A percentile compares a stretch with the other conserved stretches of the same genome.
phyloP scores from a whole-genome alignment of 2,888 invertebrate species.

The Cantharis flavilabris region DNA sequence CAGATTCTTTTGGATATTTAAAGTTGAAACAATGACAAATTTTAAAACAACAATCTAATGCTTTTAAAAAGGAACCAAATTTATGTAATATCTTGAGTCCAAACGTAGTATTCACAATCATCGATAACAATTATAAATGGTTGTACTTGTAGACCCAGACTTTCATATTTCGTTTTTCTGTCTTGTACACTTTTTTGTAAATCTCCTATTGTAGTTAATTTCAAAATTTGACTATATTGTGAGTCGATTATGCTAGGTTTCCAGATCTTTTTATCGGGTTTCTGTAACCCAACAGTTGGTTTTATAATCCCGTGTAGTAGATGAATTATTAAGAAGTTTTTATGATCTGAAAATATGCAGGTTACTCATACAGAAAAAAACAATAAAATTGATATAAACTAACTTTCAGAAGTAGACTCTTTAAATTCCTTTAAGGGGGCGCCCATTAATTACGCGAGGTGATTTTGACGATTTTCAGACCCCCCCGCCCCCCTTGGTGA shows the following conservation, averaged over 20 bases:
- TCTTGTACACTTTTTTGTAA: not conserved
- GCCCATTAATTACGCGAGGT: too few relatives aligned
- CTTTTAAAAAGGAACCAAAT: not conserved
- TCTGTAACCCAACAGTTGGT: not conserved
- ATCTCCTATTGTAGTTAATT: not conserved
- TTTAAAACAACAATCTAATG: not conserved
- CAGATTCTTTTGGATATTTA: not conserved
- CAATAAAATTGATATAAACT: not conserved
- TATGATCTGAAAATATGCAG: not conserved
- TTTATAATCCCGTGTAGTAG: not conserved
- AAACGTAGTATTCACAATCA: not conserved
- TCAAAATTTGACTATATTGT: not conserved
- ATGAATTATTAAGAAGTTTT: not conserved
- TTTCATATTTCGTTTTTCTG: not conserved
- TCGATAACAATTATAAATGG: not conserved
- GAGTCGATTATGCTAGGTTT: not conserved
- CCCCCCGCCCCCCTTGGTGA: too few relatives aligned
- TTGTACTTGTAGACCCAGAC: not conserved
- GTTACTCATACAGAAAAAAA: not conserved
- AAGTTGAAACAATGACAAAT: not conserved
- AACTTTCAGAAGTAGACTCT: not conserved
- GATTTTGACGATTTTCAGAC: too few relatives aligned
- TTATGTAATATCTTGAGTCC: not conserved
- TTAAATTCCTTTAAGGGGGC: not conserved
- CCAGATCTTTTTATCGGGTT: not conserved